Percentiles rank a stretch among this genome's conserved stretches.
Conservation (phyloP, 2,797 vertebrate genomes). For the Sitta carolinensis region DNA sequence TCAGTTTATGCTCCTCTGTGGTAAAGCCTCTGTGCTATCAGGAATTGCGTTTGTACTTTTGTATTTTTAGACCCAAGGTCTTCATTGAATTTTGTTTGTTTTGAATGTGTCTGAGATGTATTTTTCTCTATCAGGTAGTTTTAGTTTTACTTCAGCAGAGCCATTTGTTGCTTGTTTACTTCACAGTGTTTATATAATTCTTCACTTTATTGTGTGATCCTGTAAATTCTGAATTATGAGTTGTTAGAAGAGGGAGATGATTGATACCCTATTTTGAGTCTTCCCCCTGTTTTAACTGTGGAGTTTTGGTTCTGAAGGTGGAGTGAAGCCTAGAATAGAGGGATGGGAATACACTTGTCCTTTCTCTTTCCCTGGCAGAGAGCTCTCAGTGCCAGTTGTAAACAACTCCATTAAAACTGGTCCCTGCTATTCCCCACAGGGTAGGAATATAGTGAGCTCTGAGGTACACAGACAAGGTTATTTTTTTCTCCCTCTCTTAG, state of each 20-base stretch:
- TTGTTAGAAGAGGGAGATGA: neutral
- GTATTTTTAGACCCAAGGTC: neutral
- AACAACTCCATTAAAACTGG: neutral
- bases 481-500: neutral
- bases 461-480: neutral
- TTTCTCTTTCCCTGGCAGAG: neutral
- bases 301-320: neutral
- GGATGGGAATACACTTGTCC: neutral
- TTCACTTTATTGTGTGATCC: neutral
- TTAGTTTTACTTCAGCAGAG: neutral
- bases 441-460: neutral
- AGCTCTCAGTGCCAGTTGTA: neutral
- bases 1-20: neutral
- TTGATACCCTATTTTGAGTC: neutral
- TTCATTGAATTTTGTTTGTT: neutral
- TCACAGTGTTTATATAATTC: neutral
- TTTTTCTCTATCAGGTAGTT: neutral
- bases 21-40: neutral
- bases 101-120: neutral
- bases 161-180: neutral
- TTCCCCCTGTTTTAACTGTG: neutral
- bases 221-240: neutral
- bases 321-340: neutral
- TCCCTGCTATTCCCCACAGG: neutral
- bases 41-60: neutral